A percentile compares a stretch with the other conserved stretches of the same genome.
phyloP scores from a whole-genome alignment of 2,888 invertebrate species.

The Dicranocentrus wangi region DNA sequence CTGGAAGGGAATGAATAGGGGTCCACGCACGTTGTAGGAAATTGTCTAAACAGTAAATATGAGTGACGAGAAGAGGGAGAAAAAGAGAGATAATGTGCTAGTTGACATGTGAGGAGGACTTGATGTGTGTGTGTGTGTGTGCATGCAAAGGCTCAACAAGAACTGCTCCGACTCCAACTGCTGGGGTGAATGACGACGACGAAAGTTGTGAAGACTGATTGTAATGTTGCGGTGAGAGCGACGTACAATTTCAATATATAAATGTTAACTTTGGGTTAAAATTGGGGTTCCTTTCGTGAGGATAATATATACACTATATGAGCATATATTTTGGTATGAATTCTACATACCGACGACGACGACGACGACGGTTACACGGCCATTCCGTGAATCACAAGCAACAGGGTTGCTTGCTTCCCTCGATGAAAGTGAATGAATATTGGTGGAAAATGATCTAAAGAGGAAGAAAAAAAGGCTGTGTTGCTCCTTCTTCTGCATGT shows the following conservation, averaged over 20 bases:
- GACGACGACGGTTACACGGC: too few species aligned
- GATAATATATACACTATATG: neutral
- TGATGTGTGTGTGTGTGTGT: neutral
- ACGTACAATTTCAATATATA: constrained; percentile 35
- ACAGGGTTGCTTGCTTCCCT: constrained; percentile 12
- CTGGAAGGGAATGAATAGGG: constrained; percentile 18
- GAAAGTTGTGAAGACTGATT: constrained; percentile 20
- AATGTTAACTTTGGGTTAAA: too few species aligned
- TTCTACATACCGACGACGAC: too few species aligned
- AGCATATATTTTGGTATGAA: neutral
- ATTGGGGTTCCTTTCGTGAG: too few species aligned
- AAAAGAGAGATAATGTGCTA: constrained; percentile 44
- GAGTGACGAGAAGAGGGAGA: constrained; percentile 27
- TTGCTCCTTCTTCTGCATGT: neutral
- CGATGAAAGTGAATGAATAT: constrained; percentile 4
- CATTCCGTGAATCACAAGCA: neutral
- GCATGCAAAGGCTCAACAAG: constrained; percentile 49
- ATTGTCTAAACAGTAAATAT: constrained; percentile 19
- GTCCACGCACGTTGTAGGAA: constrained; percentile 7
- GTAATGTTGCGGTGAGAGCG: constrained; percentile 41
- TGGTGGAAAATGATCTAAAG: constrained; percentile 17
- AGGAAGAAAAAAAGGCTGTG: neutral
- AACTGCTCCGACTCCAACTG: constrained; percentile 10
- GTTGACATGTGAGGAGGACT: constrained; percentile 46
- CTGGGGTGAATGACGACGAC: constrained; percentile 25